phyloP scores from a whole-genome alignment of 2,113 vertebrate genomes.

The Indicator indicator region DNA sequence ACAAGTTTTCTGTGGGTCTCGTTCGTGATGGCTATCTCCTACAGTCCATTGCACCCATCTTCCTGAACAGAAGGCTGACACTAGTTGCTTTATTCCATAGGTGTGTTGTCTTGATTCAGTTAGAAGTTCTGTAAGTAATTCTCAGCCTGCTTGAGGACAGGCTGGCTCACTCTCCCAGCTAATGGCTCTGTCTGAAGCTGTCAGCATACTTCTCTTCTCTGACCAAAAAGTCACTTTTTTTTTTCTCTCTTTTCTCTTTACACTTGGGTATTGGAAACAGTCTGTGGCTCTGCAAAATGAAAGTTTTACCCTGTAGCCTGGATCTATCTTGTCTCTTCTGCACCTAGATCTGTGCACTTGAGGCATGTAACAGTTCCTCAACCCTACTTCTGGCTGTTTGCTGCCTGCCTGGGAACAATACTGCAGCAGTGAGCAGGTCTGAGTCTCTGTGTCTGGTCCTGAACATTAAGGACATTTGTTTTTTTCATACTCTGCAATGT shows the following conservation, averaged over 20 bases:
- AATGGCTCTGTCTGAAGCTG: neutral
- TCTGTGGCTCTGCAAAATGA: neutral
- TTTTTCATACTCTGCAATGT: neutral
- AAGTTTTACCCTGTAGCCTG: neutral
- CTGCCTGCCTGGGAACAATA: neutral
- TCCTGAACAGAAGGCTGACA: neutral
- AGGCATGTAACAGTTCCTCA: neutral
- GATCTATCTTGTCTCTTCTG: neutral
- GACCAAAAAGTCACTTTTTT: neutral
- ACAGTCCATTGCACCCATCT: neutral
- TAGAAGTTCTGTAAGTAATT: neutral
- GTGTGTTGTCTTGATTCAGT: too few relatives aligned
- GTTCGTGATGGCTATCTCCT: neutral
- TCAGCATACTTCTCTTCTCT: neutral
- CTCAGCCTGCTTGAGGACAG: neutral
- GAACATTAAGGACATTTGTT: neutral
- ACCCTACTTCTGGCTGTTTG: neutral
- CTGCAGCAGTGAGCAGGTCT: neutral
- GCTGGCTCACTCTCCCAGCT: rapidly evolving
- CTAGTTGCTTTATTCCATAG: neutral
- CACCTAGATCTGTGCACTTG: rapidly evolving
- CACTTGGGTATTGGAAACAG: neutral
- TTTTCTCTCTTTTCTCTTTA: neutral
- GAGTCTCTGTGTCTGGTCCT: neutral
- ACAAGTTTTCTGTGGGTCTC: neutral